phyloP scores from a whole-genome alignment of 2,888 invertebrate genomes.

The Chalcis sispes region DNA sequence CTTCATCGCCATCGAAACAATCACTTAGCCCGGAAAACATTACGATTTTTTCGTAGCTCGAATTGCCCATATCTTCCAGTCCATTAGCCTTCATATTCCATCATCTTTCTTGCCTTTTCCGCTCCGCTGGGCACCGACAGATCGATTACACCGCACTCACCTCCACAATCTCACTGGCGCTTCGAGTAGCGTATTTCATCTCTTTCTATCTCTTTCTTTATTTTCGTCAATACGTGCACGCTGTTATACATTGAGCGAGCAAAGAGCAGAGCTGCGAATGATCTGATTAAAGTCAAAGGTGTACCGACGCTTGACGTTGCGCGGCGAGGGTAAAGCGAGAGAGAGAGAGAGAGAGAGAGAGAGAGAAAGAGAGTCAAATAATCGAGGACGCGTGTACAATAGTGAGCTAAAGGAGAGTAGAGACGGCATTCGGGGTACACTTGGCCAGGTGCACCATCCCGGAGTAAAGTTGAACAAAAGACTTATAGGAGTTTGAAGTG shows the following conservation, averaged over 20 bases:
- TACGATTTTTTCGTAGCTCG: slow-evolving; percentile 10
- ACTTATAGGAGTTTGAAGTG: neutral
- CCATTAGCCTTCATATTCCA: slow-evolving; percentile 42
- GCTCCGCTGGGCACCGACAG: slow-evolving; percentile 15
- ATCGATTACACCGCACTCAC: slow-evolving; percentile 42
- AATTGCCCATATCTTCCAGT: slow-evolving; percentile 29
- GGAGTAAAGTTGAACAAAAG: slow-evolving; percentile 18
- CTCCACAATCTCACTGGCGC: neutral
- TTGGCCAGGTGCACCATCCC: slow-evolving; percentile 6
- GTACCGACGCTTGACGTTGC: slow-evolving; percentile 16
- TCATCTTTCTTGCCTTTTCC: slow-evolving; percentile 30
- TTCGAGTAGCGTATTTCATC: neutral
- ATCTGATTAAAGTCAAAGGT: slow-evolving; percentile 46
- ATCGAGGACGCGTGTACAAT: neutral
- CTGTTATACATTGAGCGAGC: neutral
- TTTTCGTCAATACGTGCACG: neutral
- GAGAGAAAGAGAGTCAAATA: slow-evolving; percentile 24
- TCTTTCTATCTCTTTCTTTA: neutral
- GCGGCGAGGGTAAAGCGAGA: neutral
- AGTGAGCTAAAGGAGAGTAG: neutral
- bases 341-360: neutral
- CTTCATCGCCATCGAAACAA: neutral
- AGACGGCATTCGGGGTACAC: neutral
- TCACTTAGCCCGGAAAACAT: slow-evolving; percentile 14
- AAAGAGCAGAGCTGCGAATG: slow-evolving; percentile 23